These are phyloP conservation scores for Nowickia ferox DNA, from an alignment of 2,888 invertebrate genomes.

Conservation along the genomic window DNA sequence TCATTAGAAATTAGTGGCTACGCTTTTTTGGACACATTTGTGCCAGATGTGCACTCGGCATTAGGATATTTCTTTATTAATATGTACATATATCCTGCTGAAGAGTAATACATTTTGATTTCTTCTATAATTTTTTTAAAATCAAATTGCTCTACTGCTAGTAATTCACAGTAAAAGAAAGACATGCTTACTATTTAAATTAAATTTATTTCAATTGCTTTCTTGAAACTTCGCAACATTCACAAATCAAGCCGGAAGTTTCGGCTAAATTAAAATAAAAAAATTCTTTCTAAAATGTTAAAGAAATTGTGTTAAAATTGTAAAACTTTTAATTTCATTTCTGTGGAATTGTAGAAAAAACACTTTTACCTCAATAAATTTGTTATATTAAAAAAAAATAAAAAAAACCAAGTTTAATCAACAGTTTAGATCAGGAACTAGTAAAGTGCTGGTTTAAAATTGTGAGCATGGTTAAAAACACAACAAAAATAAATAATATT, in stretches of 20 bases:
- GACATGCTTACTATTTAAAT: no score
- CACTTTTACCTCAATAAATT: conserved; percentile 65
- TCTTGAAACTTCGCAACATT: background rate
- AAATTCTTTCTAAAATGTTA: conserved; percentile 21
- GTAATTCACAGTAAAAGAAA: no score
- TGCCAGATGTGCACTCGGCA: no score
- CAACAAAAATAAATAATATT: conserved; percentile 47
- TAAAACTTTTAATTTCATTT: conserved; percentile 72
- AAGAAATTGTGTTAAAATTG: conserved; percentile 64
- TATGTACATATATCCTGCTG: no score
- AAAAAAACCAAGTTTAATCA: conserved; percentile 39
- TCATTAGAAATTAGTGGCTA: no score
- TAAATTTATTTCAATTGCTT: conserved; percentile 9
- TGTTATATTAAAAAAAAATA: background rate
- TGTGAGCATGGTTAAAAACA: conserved; percentile 49
- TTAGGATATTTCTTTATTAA: no score
- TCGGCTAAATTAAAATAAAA: conserved; percentile 16
- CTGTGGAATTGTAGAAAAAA: conserved; percentile 65
- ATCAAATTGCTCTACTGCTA: no score
- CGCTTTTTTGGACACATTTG: no score
- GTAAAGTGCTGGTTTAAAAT: conserved; percentile 44
- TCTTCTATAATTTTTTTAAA: no score
- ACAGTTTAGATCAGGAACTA: conserved; percentile 72
- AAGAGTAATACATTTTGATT: no score
- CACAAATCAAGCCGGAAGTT: conserved; percentile 17